Evolutionary conservation across 2,113 vertebrate genomes (phyloP), one percentile per base, ranked within the genome.

Genomic region (Merops nubicus): DNA sequence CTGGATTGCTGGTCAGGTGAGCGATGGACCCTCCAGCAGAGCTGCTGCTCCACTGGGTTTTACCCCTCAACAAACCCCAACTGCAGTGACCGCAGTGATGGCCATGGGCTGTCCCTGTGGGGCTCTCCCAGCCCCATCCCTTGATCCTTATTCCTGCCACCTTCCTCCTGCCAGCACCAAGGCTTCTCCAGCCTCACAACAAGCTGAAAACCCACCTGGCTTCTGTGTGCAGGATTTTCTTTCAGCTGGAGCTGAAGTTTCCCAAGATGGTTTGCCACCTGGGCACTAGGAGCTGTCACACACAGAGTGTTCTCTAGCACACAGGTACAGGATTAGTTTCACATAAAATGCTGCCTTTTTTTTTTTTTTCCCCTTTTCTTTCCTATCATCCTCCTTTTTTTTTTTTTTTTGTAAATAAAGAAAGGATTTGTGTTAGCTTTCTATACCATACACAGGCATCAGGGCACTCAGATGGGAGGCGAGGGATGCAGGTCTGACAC

Each of bases 311-410:
- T 60, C 85, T 65, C 42, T 51, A 56, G 64, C 6, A 4, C 0
- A 0, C 5, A 51, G 59, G 15, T 28, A 42, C 18, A 34, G n/a
- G 60, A 53, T n/a, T 7, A 82, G 23, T 67, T 75, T 63, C 2
- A 0, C 23, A 53, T 47, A 70, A 88, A 91, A 51, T 11, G 43
- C 10, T 56, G 22, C 18, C 1, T n/a, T 47, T 56, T 42, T 29
- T 26, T 9, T 73, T 57, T 31, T 4, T 36, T 56, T 28, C 21
- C 50, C 34, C 28, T 26, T 36, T 43, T 26, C 15, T n/a, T 15
- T 43, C 9, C 5, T 9, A n/a, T n/a, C n/a, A n/a, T n/a, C 5
- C 1, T 11, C 4, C 8, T 7, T 7, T 5, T 6, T 6, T 17
- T 54, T 34, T 59, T 5, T 28, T 28, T 57, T 57, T 51, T 51